phyloP scores from a whole-genome alignment of 2,797 vertebrate genomes.

The Melanogrammus aeglefinus region DNA sequence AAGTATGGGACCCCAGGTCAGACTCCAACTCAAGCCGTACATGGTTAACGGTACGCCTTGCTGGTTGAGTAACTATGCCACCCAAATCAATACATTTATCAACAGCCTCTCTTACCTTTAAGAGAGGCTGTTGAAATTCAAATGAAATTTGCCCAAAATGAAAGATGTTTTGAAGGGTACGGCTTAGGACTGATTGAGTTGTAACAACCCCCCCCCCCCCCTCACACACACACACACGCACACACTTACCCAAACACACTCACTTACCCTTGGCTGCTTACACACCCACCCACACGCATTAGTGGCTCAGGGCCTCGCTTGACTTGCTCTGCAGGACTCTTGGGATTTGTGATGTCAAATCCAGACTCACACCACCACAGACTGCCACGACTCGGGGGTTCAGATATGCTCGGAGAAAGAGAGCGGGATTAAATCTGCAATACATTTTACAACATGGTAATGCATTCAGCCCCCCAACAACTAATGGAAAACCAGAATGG shows the following conservation, averaged over 20 bases:
- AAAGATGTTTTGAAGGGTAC: not conserved
- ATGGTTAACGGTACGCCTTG: no score
- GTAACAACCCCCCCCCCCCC: constrained; percentile 9
- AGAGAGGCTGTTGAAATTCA: not conserved
- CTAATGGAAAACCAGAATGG: no score
- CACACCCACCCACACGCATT: not conserved
- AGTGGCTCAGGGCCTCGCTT: constrained; percentile 58
- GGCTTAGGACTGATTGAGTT: constrained; percentile 50
- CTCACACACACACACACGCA: no score
- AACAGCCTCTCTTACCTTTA: no score
- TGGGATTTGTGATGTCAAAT: constrained; percentile 68
- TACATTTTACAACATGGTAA: no score
- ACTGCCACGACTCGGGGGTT: constrained; percentile 48
- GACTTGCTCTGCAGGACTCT: constrained; percentile 53
- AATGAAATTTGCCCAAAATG: not conserved
- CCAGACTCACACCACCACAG: constrained; percentile 56
- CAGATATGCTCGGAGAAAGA: constrained; percentile 32
- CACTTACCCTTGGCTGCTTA: no score
- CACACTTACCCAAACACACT: not conserved
- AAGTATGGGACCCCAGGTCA: no score
- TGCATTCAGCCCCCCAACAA: no score
- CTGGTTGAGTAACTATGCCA: no score
- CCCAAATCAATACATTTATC: no score
- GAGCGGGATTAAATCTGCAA: not conserved
- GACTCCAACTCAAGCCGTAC: no score